Evolutionary conservation across 2,888 invertebrate species (phyloP).

Genomic region (Ochlodes sylvanus): DNA sequence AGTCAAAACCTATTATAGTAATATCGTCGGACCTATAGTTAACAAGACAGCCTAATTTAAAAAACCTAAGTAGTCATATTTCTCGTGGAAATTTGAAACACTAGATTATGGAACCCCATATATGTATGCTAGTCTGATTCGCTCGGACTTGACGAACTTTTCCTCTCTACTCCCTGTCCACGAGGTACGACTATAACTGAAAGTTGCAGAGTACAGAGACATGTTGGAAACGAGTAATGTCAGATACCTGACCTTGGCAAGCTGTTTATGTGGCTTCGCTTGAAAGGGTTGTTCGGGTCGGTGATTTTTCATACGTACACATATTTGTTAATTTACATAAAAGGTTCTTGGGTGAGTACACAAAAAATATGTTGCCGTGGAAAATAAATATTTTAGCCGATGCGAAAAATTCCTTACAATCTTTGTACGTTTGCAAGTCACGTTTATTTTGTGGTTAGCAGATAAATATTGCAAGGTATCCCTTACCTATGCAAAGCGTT

Average conservation of each 20-base stretch:
- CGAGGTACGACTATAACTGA: not conserved
- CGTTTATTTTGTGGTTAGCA: conserved; percentile 14
- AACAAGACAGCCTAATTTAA: no score
- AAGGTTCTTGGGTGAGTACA: conserved; percentile 24
- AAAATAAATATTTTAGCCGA: conserved; percentile 16
- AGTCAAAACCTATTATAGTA: no score
- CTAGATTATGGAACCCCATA: no score
- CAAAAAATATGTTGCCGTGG: conserved; percentile 23
- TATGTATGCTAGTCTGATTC: no score
- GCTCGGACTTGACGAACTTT: not conserved
- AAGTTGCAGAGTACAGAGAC: not conserved
- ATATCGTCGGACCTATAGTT: no score
- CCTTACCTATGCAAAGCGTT: conserved; percentile 12
- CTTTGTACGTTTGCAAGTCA: conserved; percentile 14
- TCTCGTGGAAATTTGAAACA: no score
- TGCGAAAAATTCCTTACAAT: conserved; percentile 21
- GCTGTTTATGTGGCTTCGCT: conserved; percentile 26
- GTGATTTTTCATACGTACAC: conserved; percentile 33
- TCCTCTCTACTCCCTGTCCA: not conserved
- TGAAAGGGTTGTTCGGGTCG: conserved; percentile 25
- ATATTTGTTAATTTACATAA: conserved; percentile 36
- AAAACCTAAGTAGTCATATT: no score
- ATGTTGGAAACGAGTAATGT: not conserved
- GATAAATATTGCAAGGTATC: conserved; percentile 14
- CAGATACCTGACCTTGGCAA: conserved; percentile 18